Conservation (phyloP, 2,113 vertebrate species). For the Siphamia tubifer region DNA sequence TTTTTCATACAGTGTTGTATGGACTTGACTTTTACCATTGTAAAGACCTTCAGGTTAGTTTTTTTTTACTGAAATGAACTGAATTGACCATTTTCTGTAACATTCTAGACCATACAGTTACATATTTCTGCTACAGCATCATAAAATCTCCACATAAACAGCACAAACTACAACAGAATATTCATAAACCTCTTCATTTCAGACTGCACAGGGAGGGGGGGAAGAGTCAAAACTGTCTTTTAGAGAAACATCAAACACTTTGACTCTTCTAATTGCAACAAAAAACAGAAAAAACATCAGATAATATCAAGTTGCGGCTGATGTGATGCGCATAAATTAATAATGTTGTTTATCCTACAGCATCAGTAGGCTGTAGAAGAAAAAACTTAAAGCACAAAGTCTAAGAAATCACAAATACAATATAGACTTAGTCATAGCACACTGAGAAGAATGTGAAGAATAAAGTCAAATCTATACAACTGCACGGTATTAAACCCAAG, state of each 20-base stretch:
- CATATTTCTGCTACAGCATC: too few species aligned
- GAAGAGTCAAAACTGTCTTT: neutral
- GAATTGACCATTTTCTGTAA: too few species aligned
- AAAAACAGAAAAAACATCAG: slow-evolving; percentile 25
- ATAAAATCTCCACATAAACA: too few species aligned
- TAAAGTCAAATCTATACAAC: neutral
- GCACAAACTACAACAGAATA: too few species aligned
- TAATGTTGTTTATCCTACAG: slow-evolving; percentile 33
- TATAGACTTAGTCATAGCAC: neutral
- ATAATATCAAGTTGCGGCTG: slow-evolving; percentile 7
- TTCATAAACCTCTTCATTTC: neutral
- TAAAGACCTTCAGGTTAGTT: too few species aligned
- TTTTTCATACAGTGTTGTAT: too few species aligned
- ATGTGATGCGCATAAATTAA: too few species aligned
- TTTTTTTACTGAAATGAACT: too few species aligned
- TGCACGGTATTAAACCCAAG: neutral
- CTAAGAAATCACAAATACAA: slow-evolving; percentile 14
- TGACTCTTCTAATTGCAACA: neutral
- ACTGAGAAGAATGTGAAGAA: neutral
- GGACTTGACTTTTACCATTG: too few species aligned
- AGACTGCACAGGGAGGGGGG: neutral
- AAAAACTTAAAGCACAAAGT: slow-evolving; percentile 22
- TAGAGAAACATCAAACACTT: neutral
- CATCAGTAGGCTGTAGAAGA: slow-evolving; percentile 25
- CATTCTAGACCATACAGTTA: too few species aligned